Evolutionary conservation across 2,888 invertebrate genomes (phyloP), one percentile per base, ranked within the genome.

Genomic region (Antheraea assamensis): DNA sequence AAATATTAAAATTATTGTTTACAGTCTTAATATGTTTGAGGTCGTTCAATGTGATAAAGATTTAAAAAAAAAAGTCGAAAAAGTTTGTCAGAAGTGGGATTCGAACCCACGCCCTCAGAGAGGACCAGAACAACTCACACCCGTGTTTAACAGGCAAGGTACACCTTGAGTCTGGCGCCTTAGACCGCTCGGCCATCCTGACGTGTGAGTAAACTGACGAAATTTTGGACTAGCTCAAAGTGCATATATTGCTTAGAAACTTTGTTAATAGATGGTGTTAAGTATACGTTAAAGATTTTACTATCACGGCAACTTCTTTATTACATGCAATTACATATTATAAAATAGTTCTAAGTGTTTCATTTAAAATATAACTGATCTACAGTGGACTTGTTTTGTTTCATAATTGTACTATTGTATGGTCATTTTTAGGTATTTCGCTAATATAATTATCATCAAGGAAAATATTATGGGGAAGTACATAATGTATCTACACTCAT

Each of bases 131-230:
- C 88, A 91, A 83, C 93, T 93, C 92, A 95, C 95, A 96, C 96
- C 96, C 96, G 96, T 95, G 95, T 10, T 10, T 95, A 2, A 96
- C 96, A 86, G 90, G 91, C 88, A 90, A 92, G 92, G 93, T 81
- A 72, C 81, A 87, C 94, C 94, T 94, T 93, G 94, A 94, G 94
- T 94, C 94, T 94, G 94, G 94, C 97, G 97, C 97, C 97, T 97
- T 97, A 97, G 97, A 97, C 97, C 97, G 96, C 97, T 97, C 96
- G 96, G 97, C 97, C 97, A 97, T 97, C 96, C 96, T 97, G 96
- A 97, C 97, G 76, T 42, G 71, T 27, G 4, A 0, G 0, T 0
- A 0, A 0, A 0, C 0, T 0, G 74, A 52, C 76, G 88, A 90
- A 90, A 89, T 88, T 80, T 80, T 79, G 80, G 73, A 76, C 79